Evolutionary conservation across 2,113 vertebrate species (phyloP).

Genomic region (Spea bombifrons): DNA sequence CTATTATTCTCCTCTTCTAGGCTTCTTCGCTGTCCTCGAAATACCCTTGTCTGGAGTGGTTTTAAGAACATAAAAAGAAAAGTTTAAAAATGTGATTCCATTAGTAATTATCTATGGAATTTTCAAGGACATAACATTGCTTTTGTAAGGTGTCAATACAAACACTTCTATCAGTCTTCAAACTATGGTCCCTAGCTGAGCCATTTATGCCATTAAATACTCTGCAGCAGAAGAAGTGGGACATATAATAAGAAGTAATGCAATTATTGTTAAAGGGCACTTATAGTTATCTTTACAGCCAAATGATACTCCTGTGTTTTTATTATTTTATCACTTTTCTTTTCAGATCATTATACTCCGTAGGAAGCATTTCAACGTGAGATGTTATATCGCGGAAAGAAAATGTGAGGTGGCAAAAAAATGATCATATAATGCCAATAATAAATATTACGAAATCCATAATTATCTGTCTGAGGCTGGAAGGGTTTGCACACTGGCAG

Average conservation of each 20-base stretch:
- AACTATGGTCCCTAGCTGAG: slow-evolving; percentile 63
- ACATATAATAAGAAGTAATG: slow-evolving; percentile 34
- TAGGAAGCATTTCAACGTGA: slow-evolving; percentile 50
- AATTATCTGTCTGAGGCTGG: neutral
- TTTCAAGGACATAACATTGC: slow-evolving; percentile 71
- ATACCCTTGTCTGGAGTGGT: slow-evolving; percentile 53
- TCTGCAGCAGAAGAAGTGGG: slow-evolving; percentile 57
- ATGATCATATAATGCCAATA: neutral
- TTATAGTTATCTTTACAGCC: slow-evolving; percentile 55
- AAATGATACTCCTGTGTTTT: slow-evolving; percentile 64
- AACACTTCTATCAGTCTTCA: slow-evolving; percentile 59
- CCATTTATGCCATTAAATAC: slow-evolving; percentile 60
- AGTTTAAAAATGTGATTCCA: slow-evolving; percentile 60
- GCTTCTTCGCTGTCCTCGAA: slow-evolving; percentile 57
- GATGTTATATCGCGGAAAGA: slow-evolving; percentile 33
- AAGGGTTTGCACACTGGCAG: neutral
- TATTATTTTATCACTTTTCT: slow-evolving; percentile 53
- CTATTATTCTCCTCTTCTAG: slow-evolving; percentile 27
- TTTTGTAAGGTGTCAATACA: slow-evolving; percentile 68
- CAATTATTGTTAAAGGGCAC: slow-evolving; percentile 60
- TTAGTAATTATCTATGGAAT: slow-evolving; percentile 77
- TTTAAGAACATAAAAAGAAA: slow-evolving; percentile 57
- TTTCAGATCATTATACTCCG: slow-evolving; percentile 69
- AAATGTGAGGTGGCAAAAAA: neutral
- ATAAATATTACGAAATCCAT: slow-evolving; percentile 5